Percentiles rank a stretch among this genome's conserved stretches.
These are phyloP conservation scores for Engystomops pustulosus DNA, from an alignment of 2,113 vertebrate genomes.

Conservation along the genomic window DNA sequence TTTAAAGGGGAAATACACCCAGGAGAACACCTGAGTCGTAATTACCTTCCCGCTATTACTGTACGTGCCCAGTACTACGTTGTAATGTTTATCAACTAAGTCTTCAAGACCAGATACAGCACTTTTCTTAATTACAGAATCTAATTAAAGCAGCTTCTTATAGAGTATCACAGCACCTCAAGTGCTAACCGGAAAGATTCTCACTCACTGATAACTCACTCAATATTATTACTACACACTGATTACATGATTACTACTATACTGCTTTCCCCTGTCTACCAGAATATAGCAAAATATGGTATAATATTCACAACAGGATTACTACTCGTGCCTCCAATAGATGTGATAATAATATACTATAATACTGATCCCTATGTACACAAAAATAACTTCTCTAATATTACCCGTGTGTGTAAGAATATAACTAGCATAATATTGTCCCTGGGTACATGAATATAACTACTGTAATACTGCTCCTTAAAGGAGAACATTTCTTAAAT, in stretches of 20 bases:
- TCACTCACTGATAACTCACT: not conserved
- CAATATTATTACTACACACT: not conserved
- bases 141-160: not conserved
- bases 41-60: not conserved
- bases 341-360: no score
- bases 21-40: not conserved
- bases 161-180: not conserved
- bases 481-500: no score
- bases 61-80: not conserved
- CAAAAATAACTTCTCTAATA: no score
- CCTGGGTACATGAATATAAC: no score
- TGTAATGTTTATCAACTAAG: not conserved
- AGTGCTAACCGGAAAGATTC: not conserved
- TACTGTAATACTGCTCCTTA: no score
- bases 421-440: no score
- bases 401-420: no score
- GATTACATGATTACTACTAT: not conserved
- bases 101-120: not conserved
- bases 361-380: no score
- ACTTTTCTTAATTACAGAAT: not conserved
- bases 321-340: no score
- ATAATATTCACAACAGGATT: not conserved
- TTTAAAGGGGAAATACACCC: conserved; percentile 29
- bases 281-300: not conserved
- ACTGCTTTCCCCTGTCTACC: not conserved